Evolutionary conservation across 2,113 vertebrate species (phyloP), one percentile per base, ranked within the genome.

Genomic region (Clupea harengus): DNA sequence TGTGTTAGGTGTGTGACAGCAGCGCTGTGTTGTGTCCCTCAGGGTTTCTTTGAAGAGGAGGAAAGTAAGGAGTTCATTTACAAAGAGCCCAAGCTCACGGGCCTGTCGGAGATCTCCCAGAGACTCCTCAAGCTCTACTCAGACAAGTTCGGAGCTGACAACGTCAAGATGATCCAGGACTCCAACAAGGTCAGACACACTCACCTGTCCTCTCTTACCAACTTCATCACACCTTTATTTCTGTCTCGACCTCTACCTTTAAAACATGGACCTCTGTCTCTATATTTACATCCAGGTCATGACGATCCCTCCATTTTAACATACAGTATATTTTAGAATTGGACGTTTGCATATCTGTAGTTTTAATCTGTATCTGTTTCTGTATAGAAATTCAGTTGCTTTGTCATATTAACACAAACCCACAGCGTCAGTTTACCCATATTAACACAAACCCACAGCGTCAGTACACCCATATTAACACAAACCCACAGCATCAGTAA

Each of bases 11-110:
- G 39, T 1, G 39, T 39, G 39, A 39, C 39, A 39, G 39, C 39
- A 39, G 39, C 39, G 18, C 49, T 28, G 6, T 64, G 52, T 47
- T 89, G 93, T 91, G 28, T 92, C 86, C 88, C 86, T 49, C 88
- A 99, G 98, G 97, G 97, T 0, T 99, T 99, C 94, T 99, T 99
- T 94, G 98, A 99, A 89, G 98, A 99, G 86, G 98, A 99, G 88
- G 98, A 99, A 92, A 98, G 97, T 86, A 99, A 99, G 92, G 98
- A 99, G 89, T 99, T 99, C 82, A 99, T 99, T 90, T 99, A 99
- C 89, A 99, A 99, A 90, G 98, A 99, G 87, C 98, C 98, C 2
- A 99, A 99, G 89, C 93, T 99, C 90, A 99, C 98, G 0, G 98
- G 97, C 17, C 94, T 99, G 80, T 99, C 98, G 0, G 98, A 99